Evolutionary conservation across 92 coral and sea anemone species (phyloP).

Genomic region (Parazoanthus swiftii): DNA sequence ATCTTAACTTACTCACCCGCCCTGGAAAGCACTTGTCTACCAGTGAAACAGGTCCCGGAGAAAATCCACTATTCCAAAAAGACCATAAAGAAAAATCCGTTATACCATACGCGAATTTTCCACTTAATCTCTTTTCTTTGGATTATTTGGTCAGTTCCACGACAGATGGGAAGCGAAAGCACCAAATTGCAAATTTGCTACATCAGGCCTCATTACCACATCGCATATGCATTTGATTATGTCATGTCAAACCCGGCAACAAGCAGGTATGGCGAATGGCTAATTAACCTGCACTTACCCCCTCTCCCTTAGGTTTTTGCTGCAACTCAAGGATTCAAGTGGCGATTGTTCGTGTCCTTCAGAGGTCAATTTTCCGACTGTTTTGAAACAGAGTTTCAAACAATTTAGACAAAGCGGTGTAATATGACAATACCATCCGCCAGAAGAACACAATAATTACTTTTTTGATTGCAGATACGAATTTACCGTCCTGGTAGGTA

Average conservation of each 20-base stretch:
- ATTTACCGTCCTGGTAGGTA: not conserved
- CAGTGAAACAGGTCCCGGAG: slow-evolving; percentile 17
- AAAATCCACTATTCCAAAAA: slow-evolving; percentile 37
- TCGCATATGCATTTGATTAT: slow-evolving; percentile 94
- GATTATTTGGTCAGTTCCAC: slow-evolving; percentile 73
- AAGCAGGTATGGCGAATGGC: slow-evolving; percentile 85
- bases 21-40: not conserved
- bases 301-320: slow-evolving; percentile 25
- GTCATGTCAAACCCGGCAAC: slow-evolving; percentile 69
- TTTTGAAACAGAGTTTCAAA: not conserved
- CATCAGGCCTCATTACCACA: slow-evolving; percentile 89
- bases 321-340: slow-evolving; percentile 17
- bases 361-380: slow-evolving; percentile 14
- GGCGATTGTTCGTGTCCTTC: not conserved
- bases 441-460: not conserved
- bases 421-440: not conserved
- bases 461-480: not conserved
- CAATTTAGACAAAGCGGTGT: not conserved
- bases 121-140: slow-evolving; percentile 50
- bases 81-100: slow-evolving; percentile 32
- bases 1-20: slow-evolving; percentile 29
- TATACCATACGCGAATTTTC: slow-evolving; percentile 32
- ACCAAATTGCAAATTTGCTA: slow-evolving; percentile 72
- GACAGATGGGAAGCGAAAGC: slow-evolving; percentile 53
- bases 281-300: slow-evolving; percentile 40